Evolutionary conservation across 1,140 invertebrate species (phyloP), one percentile per base, ranked within the genome.

Genomic region (Riptortus pedestris): DNA sequence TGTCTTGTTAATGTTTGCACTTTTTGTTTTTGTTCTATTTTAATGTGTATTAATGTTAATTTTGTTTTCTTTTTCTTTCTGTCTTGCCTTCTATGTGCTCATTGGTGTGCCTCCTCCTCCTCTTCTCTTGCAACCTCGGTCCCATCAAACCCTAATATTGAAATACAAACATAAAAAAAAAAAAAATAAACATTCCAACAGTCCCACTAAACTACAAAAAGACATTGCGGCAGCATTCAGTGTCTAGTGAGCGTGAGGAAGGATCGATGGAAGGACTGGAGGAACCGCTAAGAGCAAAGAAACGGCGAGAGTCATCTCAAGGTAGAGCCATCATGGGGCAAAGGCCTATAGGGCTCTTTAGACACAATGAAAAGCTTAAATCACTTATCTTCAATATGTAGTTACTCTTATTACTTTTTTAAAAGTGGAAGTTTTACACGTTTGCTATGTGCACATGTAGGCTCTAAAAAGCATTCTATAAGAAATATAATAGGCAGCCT

Each of bases 191-290:
- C n/a, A n/a, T n/a, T n/a, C 45, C 18, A 47, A 66, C 28, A 85
- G 83, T 85, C 76, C 82, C 83, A 70, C 80, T 85, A 73, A 85
- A 84, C 78, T 80, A 83, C 77, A 80, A 82, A 77, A 78, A 82
- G 73, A 82, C 80, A 68, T 74, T 82, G 73, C 77, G 81, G 70
- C 81, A 83, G 74, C 78, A 82, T 67, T 83, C 83, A 66, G 76
- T 84, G 71, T 82, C 80, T 72, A 80, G 79, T 70, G 83, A 84
- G 70, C 78, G 81, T 67, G 80, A 81, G 33, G 79, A 80, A 66
- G 79, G 80, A 67, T 75, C 76, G 57, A 75, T 78, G 70, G 82
- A 83, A 70, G 81, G 81, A 51, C 77, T 84, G 70, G 82, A 84
- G 72, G 82, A 84, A 73, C 83, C 82, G 62, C 77, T 85, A 69